Evolutionary conservation across 2,797 vertebrate species (phyloP), one percentile per base, ranked within the genome.

Genomic region (Avahi laniger): DNA sequence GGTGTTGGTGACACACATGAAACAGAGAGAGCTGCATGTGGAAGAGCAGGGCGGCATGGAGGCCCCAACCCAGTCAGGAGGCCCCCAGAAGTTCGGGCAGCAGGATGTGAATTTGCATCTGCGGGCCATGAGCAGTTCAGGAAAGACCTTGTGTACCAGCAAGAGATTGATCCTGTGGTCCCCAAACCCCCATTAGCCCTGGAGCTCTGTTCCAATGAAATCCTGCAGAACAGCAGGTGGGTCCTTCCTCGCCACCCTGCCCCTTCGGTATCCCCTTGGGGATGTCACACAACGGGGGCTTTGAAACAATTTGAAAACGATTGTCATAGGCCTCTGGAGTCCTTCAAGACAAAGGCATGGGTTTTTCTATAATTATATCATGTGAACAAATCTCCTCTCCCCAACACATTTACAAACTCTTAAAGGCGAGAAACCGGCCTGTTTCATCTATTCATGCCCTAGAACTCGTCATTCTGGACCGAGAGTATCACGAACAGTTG

Each of bases 221-320:
- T 41, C 30, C 33, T 63, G 0, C 28, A 86, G 30, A 63, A 28
- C 24, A 63, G 65, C 6, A 72, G 28, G 30, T 46, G 33, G 48
- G 7, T 9, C 26, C 18, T 63, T 63, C 46, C 35, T 65, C n/a
- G 43, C 13, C 24, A 24, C 24, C 48, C 0, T 0, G 33, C 24
- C 5, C 28, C 4, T 8, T 59, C 85, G 38, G 41, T n/a, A 89
- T 20, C 26, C 24, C 46, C 73, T 22, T 26, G 5, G 11, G 28
- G 14, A 18, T 35, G 28, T 59, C 79, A 91, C 12, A 83, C 28
- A 85, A 89, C 65, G n/a, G 83, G 22, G 22, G 3, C 38, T 87
- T 89, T 33, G 67, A 96, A 92, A 94, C 15, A 59, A 2, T 46
- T 88, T 69, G n/a, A 81, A 96, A 95, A 80, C 0, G 35, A 81